Evolutionary conservation across 2,797 vertebrate genomes (phyloP).

Genomic region (Pangasius macronema): DNA sequence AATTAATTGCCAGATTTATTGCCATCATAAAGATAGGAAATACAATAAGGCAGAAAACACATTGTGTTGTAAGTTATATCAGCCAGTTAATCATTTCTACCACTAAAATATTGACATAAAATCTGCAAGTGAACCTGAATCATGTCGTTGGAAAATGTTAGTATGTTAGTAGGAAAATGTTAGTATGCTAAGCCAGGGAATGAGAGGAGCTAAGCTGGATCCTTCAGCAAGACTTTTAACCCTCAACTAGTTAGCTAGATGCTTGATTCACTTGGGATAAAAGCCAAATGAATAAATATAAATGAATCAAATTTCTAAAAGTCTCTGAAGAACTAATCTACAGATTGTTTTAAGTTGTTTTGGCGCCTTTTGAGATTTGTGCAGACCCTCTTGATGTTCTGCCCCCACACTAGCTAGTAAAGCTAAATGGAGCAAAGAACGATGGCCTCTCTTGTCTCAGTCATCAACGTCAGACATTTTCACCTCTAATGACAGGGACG

Average conservation of each 20-base stretch:
- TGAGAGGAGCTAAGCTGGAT: not conserved
- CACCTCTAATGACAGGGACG: conserved; percentile 59
- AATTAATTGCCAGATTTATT: not conserved
- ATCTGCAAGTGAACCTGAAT: not conserved
- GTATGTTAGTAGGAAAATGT: not conserved
- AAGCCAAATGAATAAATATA: not conserved
- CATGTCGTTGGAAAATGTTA: not conserved
- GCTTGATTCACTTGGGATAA: not conserved
- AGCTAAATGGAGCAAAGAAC: conserved; percentile 72
- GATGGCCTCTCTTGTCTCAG: conserved; percentile 68
- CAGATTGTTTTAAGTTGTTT: conserved; percentile 1
- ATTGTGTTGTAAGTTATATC: not conserved
- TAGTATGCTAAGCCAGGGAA: not conserved
- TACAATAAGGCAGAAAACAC: not conserved
- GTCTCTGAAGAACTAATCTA: conserved; percentile 1
- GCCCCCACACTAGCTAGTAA: conserved; percentile 47
- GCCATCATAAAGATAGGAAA: not conserved
- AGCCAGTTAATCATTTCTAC: not conserved
- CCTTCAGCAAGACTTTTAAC: not conserved
- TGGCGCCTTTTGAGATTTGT: not conserved
- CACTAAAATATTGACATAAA: not conserved
- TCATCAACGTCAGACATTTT: conserved; percentile 73
- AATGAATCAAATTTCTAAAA: not conserved
- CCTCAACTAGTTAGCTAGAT: not conserved
- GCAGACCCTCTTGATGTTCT: not conserved